phyloP scores from a whole-genome alignment of 2,888 invertebrate genomes.

The Stenchaetothrips biformis region DNA sequence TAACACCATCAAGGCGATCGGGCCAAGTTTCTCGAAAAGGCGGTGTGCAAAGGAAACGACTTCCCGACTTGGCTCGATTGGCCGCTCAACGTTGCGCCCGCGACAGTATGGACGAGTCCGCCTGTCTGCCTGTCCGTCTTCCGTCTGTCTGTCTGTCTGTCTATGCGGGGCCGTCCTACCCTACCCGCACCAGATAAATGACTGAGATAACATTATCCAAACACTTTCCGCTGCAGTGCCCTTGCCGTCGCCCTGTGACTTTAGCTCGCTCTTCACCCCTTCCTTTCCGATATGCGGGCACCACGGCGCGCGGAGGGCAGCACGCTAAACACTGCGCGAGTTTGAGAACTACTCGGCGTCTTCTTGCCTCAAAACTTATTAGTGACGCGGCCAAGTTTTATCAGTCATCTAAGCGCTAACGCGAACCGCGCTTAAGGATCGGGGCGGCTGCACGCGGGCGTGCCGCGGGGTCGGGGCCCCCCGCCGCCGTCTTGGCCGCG shows the following conservation, averaged over 20 bases:
- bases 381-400: constrained; percentile 18
- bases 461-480: background rate
- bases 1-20: too few species aligned
- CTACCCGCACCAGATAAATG: background rate
- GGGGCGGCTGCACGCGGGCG: background rate
- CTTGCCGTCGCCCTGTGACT: background rate
- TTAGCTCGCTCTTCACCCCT: background rate
- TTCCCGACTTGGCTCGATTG: too few species aligned
- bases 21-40: too few species aligned
- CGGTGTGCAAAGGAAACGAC: too few species aligned
- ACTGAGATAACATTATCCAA: constrained; percentile 13
- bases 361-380: constrained; percentile 3
- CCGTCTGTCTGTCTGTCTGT: too few species aligned
- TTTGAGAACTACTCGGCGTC: constrained; percentile 22
- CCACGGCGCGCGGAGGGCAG: background rate
- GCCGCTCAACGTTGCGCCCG: too few species aligned
- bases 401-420: background rate
- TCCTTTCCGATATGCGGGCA: background rate
- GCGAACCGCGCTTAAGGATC: background rate
- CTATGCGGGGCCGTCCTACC: background rate
- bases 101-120: too few species aligned
- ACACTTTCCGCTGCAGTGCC: background rate
- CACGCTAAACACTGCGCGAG: background rate
- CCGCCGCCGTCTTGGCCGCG: background rate
- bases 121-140: too few species aligned